A percentile compares a stretch with the other conserved stretches of the same genome.
phyloP scores from a whole-genome alignment of 2,888 invertebrate species.

The Hirtodrosophila cameraria region DNA sequence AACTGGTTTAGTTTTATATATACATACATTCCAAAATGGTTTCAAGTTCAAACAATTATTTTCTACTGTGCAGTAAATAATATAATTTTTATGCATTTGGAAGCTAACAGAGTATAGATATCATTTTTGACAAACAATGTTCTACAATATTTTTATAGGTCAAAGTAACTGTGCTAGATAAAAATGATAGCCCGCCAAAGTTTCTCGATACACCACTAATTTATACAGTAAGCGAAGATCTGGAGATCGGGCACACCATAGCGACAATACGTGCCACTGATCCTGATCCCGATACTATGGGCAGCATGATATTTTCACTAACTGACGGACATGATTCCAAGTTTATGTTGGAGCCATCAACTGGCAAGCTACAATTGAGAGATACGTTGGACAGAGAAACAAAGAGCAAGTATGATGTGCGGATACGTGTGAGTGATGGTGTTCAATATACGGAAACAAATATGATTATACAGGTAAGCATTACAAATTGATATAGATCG shows the following conservation, averaged over 20 bases:
- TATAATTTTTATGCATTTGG: no score
- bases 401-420: constrained; percentile 90
- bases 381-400: constrained; percentile 94
- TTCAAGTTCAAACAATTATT: no score
- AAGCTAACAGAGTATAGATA: no score
- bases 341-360: constrained; percentile 89
- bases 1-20: no score
- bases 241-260: constrained; percentile 91
- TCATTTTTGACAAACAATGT: no score
- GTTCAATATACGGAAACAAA: constrained; percentile 92
- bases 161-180: constrained; percentile 92
- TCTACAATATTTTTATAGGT: constrained; percentile 87
- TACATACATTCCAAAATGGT: no score
- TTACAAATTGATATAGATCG: no score
- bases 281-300: constrained; percentile 93
- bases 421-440: constrained; percentile 94
- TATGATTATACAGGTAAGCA: constrained; percentile 90
- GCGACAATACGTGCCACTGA: constrained; percentile 92
- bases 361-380: constrained; percentile 89
- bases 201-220: constrained; percentile 90
- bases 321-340: constrained; percentile 88
- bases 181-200: constrained; percentile 97
- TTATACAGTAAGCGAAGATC: constrained; percentile 93
- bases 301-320: constrained; percentile 90
- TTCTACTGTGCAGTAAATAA: no score